These are phyloP conservation scores for Nannoperca australis DNA, from an alignment of 2,797 vertebrate genomes.

Conservation along the genomic window DNA sequence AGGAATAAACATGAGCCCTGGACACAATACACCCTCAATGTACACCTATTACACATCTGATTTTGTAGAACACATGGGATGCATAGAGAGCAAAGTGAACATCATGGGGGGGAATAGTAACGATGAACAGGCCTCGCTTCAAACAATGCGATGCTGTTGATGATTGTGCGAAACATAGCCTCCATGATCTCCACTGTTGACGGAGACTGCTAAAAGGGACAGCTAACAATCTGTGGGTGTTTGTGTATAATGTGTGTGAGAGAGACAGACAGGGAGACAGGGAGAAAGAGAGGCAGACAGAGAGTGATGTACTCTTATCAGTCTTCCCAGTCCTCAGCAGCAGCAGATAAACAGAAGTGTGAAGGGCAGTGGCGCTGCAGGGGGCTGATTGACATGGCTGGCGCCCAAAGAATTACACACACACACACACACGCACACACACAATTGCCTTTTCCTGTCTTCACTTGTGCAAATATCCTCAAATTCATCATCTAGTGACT, in stretches of 20 bases:
- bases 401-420: constrained; percentile 79
- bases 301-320: constrained; percentile 83
- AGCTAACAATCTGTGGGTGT: constrained; percentile 48
- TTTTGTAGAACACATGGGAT: constrained; percentile 23
- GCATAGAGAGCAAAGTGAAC: constrained; percentile 24
- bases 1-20: constrained; percentile 33
- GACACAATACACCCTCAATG: constrained; percentile 9
- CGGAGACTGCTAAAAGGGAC: constrained; percentile 42
- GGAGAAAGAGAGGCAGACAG: constrained; percentile 37
- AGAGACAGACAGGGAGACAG: constrained; percentile 41
- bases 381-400: constrained; percentile 86
- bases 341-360: constrained; percentile 86
- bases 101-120: constrained; percentile 30
- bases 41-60: constrained; percentile 38
- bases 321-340: constrained; percentile 84
- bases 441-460: constrained; percentile 52
- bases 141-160: constrained; percentile 26
- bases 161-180: constrained; percentile 37
- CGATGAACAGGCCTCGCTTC: constrained; percentile 38
- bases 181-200: constrained; percentile 51
- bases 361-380: constrained; percentile 84
- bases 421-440: constrained; percentile 39
- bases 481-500: constrained; percentile 48
- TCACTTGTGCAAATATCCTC: constrained; percentile 63
- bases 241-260: constrained; percentile 39